Percentiles rank a stretch among this genome's conserved stretches.
These are phyloP conservation scores for Andrena minutula DNA, from an alignment of 2,888 invertebrate species.

Conservation along the genomic window DNA sequence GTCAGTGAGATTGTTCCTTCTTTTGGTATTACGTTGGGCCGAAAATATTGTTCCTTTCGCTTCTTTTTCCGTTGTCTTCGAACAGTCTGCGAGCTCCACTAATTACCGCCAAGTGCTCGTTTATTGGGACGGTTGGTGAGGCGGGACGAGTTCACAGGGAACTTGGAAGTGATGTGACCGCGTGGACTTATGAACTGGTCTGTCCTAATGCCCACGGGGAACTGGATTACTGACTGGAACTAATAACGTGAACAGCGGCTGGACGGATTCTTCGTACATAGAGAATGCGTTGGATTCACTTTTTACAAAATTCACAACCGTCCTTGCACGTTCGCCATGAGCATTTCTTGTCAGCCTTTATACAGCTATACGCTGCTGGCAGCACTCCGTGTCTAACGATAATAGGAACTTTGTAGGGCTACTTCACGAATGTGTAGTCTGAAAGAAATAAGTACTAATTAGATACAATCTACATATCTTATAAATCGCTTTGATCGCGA, in stretches of 20 bases:
- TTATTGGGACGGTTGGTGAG: not conserved
- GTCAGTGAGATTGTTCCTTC: too few relatives aligned
- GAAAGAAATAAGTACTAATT: slow-evolving; percentile 12
- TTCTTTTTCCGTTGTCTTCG: not conserved
- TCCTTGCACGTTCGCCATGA: slow-evolving; percentile 28
- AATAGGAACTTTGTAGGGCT: not conserved
- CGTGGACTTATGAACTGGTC: slow-evolving; percentile 24
- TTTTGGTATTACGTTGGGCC: too few relatives aligned
- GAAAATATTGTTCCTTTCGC: too few relatives aligned
- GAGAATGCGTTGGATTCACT: slow-evolving; percentile 35
- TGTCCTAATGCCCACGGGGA: slow-evolving; percentile 37
- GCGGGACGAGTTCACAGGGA: slow-evolving; percentile 2
- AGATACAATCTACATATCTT: not conserved
- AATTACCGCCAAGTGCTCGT: slow-evolving; percentile 15
- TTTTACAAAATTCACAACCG: slow-evolving; percentile 40
- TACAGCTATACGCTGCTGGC: not conserved
- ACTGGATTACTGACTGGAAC: slow-evolving; percentile 50
- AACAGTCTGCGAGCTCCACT: not conserved
- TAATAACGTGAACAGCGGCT: slow-evolving; percentile 23
- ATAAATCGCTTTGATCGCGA: not conserved
- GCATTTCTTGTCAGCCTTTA: slow-evolving; percentile 3
- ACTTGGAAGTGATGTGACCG: slow-evolving; percentile 17
- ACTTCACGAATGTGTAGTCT: not conserved
- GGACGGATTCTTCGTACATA: slow-evolving; percentile 36
- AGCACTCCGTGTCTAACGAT: too few relatives aligned